Evolutionary conservation across 2,113 vertebrate species (phyloP).

Genomic region (Lipophrys pholis): DNA sequence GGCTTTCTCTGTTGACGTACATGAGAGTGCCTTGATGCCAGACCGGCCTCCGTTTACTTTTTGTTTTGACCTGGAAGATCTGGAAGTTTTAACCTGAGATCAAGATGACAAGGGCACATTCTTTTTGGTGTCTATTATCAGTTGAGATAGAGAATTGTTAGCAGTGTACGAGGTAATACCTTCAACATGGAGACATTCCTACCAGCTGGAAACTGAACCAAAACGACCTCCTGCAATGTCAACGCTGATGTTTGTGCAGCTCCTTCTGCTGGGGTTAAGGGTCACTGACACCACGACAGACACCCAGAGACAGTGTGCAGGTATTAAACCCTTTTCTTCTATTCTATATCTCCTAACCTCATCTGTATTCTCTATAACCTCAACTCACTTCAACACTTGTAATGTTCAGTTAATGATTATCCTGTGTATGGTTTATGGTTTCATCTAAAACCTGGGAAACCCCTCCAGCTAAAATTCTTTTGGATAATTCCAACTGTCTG

Average conservation of each 20-base stretch:
- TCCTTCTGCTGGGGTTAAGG: constrained; percentile 66
- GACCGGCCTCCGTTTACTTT: constrained; percentile 1
- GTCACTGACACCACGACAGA: constrained; percentile 44
- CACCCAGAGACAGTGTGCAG: constrained; percentile 71
- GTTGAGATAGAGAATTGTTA: constrained; percentile 29
- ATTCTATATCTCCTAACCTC: background rate
- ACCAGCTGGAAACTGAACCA: constrained; percentile 49
- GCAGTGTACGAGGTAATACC: background rate
- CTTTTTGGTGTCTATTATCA: constrained; percentile 4
- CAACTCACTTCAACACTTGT: constrained; percentile 13
- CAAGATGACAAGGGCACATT: constrained; percentile 10
- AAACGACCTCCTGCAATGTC: constrained; percentile 61
- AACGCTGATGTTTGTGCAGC: constrained; percentile 48
- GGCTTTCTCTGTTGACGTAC: constrained; percentile 2
- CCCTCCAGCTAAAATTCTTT: constrained; percentile 76
- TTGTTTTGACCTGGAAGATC: constrained; percentile 10
- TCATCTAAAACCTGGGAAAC: constrained; percentile 57
- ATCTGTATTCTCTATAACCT: background rate
- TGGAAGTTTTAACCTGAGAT: constrained; percentile 25
- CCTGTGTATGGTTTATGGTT: constrained; percentile 43
- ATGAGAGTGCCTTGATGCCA: constrained; percentile 9
- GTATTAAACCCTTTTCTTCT: constrained; percentile 42
- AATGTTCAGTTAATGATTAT: constrained; percentile 63
- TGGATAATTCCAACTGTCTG: constrained; percentile 69
- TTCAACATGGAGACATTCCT: constrained; percentile 56